Evolutionary conservation across 2,888 invertebrate genomes (phyloP), one percentile per base, ranked within the genome.

Genomic region (Syritta pipiens): DNA sequence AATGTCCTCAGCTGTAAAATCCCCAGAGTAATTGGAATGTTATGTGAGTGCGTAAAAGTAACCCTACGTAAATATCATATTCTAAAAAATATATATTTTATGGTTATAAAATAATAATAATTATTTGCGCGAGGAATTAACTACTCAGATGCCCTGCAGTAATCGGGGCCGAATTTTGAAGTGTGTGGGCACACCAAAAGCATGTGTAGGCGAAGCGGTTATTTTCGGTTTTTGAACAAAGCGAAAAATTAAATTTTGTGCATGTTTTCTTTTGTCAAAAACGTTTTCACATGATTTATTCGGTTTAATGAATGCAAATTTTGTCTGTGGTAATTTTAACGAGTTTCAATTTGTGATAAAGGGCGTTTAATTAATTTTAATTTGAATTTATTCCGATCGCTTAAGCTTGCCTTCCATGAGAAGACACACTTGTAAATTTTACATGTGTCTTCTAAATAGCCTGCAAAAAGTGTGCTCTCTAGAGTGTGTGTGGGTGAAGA

Each of bases 361-460:
- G 42, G 48, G 26, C 6, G 42, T 75, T 68, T 68, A 68, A 75
- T 75, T 62, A 74, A 53, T 53, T 59, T 69, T 24, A 32, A 51
- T 35, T 59, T 59, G 22, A 65, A 59, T 68, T 60, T 48, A 74
- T 49, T 35, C 26, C 20, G 7, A 20, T n/a, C 40, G 19, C 26
- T 63, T 48, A 48, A 63, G n/a, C 32, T 7, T 28, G 4, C 14
- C 7, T 7, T 26, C 20, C 12, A 1, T 6, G n/a, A n/a, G n/a
- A n/a, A 26, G 35, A 37, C 19, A 7, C 20, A 51, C n/a, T 12
- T 24, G 32, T 49, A 32, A n/a, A 37, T 35, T 62, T 65, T 65
- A 20, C 19, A 37, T 48, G 28, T 28, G 30, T 22, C 53, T 32
- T 22, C 46, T 22, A 53, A 62, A 46, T 9, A 46, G 12, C 53